Conservation (phyloP, 2,797 vertebrate genomes). For the Nyctibius grandis region DNA sequence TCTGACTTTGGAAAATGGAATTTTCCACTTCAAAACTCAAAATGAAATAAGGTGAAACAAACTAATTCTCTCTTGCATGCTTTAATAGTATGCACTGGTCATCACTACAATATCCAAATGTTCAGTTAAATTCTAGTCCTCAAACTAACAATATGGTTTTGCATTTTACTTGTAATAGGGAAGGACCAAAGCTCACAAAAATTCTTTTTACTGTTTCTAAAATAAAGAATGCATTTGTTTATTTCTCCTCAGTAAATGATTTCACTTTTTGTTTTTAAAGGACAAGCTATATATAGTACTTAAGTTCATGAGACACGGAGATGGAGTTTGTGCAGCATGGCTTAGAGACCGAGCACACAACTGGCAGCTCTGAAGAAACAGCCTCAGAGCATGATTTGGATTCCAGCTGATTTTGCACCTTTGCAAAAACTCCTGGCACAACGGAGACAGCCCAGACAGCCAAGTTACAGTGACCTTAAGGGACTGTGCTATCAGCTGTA, state of each 20-base stretch:
- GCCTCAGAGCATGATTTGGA: not conserved
- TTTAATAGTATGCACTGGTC: not conserved
- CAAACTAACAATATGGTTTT: not conserved
- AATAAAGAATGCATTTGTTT: not conserved
- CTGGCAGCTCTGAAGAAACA: not conserved
- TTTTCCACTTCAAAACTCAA: not conserved
- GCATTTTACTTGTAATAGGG: not conserved
- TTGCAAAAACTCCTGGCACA: not conserved
- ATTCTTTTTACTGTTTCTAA: not conserved
- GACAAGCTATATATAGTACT: not conserved
- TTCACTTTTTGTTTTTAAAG: not conserved
- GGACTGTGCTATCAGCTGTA: rapidly evolving
- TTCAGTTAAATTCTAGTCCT: not conserved
- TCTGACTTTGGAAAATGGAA: not conserved
- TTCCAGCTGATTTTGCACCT: not conserved
- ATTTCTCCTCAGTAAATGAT: not conserved
- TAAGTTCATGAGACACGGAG: not conserved
- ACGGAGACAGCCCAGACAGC: not conserved
- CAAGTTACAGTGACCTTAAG: not conserved
- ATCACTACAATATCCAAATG: not conserved
- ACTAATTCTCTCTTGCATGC: not conserved
- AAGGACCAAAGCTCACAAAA: not conserved
- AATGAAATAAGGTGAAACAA: not conserved
- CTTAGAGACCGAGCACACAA: not conserved
- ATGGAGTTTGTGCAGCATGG: not conserved